A percentile compares a stretch with the other conserved stretches of the same genome.
phyloP scores from a whole-genome alignment of 2,888 invertebrate species.

The Therioaphis trifolii region DNA sequence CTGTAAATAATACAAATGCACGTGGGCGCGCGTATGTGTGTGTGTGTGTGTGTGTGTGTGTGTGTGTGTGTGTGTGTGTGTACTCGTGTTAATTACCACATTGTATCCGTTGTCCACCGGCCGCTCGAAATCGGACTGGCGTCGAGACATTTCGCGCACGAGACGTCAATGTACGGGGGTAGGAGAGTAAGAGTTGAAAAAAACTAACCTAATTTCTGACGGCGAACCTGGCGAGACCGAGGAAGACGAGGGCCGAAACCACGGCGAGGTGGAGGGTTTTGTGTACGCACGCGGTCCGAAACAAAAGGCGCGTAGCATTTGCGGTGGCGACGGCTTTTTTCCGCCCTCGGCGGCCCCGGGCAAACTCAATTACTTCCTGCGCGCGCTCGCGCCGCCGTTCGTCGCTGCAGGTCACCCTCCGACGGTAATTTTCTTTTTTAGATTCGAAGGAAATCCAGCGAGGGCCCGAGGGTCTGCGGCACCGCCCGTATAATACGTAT shows the following conservation, averaged over 20 bases:
- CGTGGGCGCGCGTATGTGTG: too few relatives aligned
- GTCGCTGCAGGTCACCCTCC: slow-evolving; percentile 26
- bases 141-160: too few relatives aligned
- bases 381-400: background rate
- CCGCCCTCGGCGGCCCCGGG: slow-evolving; percentile 17
- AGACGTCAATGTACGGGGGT: too few relatives aligned
- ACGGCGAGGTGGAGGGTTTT: too few relatives aligned
- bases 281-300: slow-evolving; percentile 46
- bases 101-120: too few relatives aligned
- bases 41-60: too few relatives aligned
- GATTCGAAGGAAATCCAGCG: slow-evolving; percentile 30
- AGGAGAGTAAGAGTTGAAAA: background rate
- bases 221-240: background rate
- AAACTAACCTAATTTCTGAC: slow-evolving; percentile 60
- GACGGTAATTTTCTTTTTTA: slow-evolving; percentile 55
- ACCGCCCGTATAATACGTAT: background rate
- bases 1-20: too few relatives aligned
- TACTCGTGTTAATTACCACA: too few relatives aligned
- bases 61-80: too few relatives aligned
- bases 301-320: slow-evolving; percentile 44
- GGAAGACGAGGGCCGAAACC: slow-evolving; percentile 8
- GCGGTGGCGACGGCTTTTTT: slow-evolving; percentile 54
- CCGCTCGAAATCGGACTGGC: too few relatives aligned
- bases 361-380: slow-evolving; percentile 62
- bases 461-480: slow-evolving; percentile 1